A percentile compares a stretch with the other conserved stretches of the same genome.
Conservation (phyloP, 2,888 invertebrate species). For the Leptinotarsa haldemani region DNA sequence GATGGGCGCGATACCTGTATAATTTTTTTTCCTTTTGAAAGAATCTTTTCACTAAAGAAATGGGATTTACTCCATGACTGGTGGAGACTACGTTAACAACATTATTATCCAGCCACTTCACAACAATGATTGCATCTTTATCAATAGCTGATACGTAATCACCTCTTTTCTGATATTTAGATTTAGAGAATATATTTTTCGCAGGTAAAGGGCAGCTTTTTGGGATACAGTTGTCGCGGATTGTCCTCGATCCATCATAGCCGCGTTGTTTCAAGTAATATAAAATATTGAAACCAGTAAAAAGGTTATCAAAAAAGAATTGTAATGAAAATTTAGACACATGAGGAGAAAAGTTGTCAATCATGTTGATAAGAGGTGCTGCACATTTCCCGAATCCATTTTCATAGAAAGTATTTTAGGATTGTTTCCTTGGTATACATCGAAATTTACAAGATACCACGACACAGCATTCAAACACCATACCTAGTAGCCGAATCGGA, state of each 20-base stretch:
- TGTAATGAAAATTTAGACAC: not conserved
- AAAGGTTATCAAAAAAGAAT: constrained; percentile 15
- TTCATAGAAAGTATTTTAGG: constrained; percentile 14
- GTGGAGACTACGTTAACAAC: constrained; percentile 40
- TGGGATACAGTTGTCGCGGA: not conserved
- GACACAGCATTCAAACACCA: constrained; percentile 20
- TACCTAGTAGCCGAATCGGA: constrained; percentile 13
- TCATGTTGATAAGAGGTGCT: constrained; percentile 11
- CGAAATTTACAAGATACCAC: not conserved
- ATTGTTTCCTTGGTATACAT: constrained; percentile 14
- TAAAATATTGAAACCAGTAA: constrained; percentile 27
- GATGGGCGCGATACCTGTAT: not conserved
- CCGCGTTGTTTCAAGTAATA: constrained; percentile 18
- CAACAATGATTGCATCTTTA: constrained; percentile 41
- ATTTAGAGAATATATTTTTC: constrained; percentile 23
- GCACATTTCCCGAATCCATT: not conserved
- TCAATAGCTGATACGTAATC: constrained; percentile 27
- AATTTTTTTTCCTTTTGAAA: not conserved
- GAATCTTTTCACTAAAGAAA: constrained; percentile 20
- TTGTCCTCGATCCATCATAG: constrained; percentile 21
- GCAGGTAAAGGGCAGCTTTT: constrained; percentile 14
- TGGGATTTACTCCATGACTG: constrained; percentile 26
- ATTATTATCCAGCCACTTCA: constrained; percentile 46
- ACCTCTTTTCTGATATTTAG: constrained; percentile 21
- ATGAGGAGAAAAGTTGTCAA: not conserved